Evolutionary conservation across 1,140 invertebrate genomes (phyloP), one percentile per base, ranked within the genome.

Genomic region (Vollenhovia emeryi): DNA sequence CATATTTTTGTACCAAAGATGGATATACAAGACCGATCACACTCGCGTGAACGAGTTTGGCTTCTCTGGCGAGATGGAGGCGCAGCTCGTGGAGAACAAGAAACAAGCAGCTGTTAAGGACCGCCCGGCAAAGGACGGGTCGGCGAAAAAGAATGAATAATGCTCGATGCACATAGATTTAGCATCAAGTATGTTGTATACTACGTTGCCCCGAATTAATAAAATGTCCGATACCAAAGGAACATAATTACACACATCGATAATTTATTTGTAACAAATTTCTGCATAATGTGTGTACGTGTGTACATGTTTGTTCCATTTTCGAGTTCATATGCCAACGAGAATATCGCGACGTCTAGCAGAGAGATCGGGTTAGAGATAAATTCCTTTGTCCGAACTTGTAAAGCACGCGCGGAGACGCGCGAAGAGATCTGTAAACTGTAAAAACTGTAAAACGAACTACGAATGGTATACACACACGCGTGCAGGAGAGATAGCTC

Each of bases 1-100:
- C 92, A 99, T 99, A 92, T 99, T 98, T 96, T 96, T 99, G 62
- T 99, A 99, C 94, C 99, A 99, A 95, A 96, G 98, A 76, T 99
- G 98, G 97, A 99, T 99, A 87, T 99, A 99, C 95, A 98, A 98
- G 90, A 99, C 98, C 33, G 99, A 99, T 95, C 97, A 97, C 27
- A 97, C 97, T 43, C 96, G 99, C 90, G 96, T 99, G 3, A 99
- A 99, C 95, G 99, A 99, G 93, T 99, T 99, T 96, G 99, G 99
- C 40, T 99, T 97, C 93, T 97, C 97, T 27, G 97, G 96, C 3
- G 97, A 97, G 93, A 96, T 97, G 96, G 96, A 96, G 69, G 90
- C 40, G 9, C 89, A 94, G 11, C 36, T 84, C 21, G 57, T 36
- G 3, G 73, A 82, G 7, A 87, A 86, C 13, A 91, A 92, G 11